Evolutionary conservation across 1,140 invertebrate species (phyloP).

Genomic region (Nylanderia fulva): DNA sequence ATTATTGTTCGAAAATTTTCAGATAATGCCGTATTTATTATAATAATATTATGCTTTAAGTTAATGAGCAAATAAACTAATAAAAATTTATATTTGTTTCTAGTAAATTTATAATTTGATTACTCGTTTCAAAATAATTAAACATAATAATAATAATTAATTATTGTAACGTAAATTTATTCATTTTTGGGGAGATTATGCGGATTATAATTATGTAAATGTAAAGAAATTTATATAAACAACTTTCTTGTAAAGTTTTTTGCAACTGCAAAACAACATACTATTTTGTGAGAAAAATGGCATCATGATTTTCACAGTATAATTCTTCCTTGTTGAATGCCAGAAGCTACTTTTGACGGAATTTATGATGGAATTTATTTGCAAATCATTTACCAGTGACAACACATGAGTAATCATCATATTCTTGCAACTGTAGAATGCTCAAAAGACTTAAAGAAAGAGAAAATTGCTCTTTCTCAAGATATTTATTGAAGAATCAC

Average conservation of each 20-base stretch:
- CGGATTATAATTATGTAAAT: constrained; percentile 19
- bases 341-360: constrained; percentile 19
- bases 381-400: constrained; percentile 40
- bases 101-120: not conserved
- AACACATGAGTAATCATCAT: constrained; percentile 38
- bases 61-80: not conserved
- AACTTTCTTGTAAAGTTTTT: not conserved
- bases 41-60: not conserved
- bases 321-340: not conserved
- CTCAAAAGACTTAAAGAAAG: not conserved
- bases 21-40: constrained; percentile 16
- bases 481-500: not conserved
- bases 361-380: constrained; percentile 50
- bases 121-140: not conserved
- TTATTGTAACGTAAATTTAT: constrained; percentile 35
- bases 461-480: constrained; percentile 10
- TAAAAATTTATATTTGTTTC: not conserved
- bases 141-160: constrained; percentile 13
- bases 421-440: constrained; percentile 32
- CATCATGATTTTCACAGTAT: not conserved
- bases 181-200: constrained; percentile 28
- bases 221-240: not conserved
- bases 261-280: not conserved
- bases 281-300: constrained; percentile 3
- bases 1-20: constrained; percentile 27